Percentiles rank a stretch among this genome's conserved stretches.
Evolutionary conservation across 1,140 invertebrate genomes (phyloP).

Genomic region (Epicauta chinensis): DNA sequence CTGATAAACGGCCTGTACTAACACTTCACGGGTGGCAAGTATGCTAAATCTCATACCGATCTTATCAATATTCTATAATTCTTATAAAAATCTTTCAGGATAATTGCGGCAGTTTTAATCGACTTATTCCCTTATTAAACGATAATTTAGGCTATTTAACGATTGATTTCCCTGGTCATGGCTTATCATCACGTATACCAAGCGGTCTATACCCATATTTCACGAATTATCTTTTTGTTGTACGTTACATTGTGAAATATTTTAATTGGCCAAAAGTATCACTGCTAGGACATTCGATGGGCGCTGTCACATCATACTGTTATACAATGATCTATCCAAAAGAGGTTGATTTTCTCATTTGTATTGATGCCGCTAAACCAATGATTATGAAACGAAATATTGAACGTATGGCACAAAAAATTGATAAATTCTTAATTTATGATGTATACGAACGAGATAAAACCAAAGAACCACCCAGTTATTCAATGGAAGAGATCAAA

Average conservation of each 20-base stretch:
- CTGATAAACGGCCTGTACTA: constrained; percentile 55
- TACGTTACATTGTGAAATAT: constrained; percentile 40
- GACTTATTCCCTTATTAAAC: constrained; percentile 54
- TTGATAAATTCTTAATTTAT: constrained; percentile 45
- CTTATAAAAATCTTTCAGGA: constrained; percentile 49
- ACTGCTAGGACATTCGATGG: constrained; percentile 60
- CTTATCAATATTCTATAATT: no score
- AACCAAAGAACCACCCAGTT: constrained; percentile 50
- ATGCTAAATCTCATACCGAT: no score
- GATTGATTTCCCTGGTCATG: constrained; percentile 66
- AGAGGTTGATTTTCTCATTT: constrained; percentile 54
- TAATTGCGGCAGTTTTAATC: constrained; percentile 66
- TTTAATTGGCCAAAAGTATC: constrained; percentile 63
- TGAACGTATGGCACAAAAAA: constrained; percentile 32
- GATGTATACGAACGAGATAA: constrained; percentile 39
- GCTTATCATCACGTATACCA: constrained; percentile 59
- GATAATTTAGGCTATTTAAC: constrained; percentile 53
- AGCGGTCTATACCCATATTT: constrained; percentile 49
- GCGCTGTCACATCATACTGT: constrained; percentile 51
- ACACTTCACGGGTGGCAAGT: constrained; percentile 67
- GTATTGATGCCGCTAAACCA: constrained; percentile 52
- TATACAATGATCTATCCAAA: constrained; percentile 54
- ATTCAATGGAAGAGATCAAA: constrained; percentile 51
- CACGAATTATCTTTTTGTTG: constrained; percentile 55
- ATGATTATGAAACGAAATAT: constrained; percentile 30